Conservation (phyloP, 2,797 vertebrate species). For the Paratrypauchen microcephalus region DNA sequence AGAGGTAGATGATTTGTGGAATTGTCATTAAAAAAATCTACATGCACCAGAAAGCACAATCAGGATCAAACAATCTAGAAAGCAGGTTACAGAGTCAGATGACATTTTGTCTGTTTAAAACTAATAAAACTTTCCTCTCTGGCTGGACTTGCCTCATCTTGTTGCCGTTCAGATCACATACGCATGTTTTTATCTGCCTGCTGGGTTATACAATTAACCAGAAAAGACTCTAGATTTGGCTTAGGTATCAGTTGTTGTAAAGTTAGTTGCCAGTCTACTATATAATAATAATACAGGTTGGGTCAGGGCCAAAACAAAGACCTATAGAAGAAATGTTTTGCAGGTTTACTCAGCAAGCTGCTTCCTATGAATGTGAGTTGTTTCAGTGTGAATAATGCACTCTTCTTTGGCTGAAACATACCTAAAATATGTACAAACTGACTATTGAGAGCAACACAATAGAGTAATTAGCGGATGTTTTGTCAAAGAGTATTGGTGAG, state of each 20-base stretch:
- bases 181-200: slow-evolving; percentile 53
- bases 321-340: slow-evolving; percentile 45
- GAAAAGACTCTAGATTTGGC: slow-evolving; percentile 16
- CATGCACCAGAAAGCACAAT: too few species aligned
- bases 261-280: slow-evolving; percentile 2
- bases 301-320: slow-evolving; percentile 25
- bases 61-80: neutral
- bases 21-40: too few species aligned
- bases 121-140: slow-evolving; percentile 29
- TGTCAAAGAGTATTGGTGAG: slow-evolving; percentile 10
- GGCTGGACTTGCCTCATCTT: slow-evolving; percentile 62
- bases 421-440: slow-evolving; percentile 33
- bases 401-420: slow-evolving; percentile 28
- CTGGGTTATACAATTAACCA: slow-evolving; percentile 28
- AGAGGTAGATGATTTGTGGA: neutral
- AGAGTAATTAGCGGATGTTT: slow-evolving; percentile 8
- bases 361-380: slow-evolving; percentile 47
- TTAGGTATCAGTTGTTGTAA: slow-evolving; percentile 17
- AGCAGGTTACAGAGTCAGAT: slow-evolving; percentile 8
- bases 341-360: slow-evolving; percentile 54
- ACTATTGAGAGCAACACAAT: slow-evolving; percentile 13
- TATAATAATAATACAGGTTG: slow-evolving; percentile 7
- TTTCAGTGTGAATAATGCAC: slow-evolving; percentile 21
- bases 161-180: slow-evolving; percentile 17
- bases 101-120: slow-evolving; percentile 26